Conservation (phyloP, 1,140 invertebrate genomes). For the Maconellicoccus hirsutus region DNA sequence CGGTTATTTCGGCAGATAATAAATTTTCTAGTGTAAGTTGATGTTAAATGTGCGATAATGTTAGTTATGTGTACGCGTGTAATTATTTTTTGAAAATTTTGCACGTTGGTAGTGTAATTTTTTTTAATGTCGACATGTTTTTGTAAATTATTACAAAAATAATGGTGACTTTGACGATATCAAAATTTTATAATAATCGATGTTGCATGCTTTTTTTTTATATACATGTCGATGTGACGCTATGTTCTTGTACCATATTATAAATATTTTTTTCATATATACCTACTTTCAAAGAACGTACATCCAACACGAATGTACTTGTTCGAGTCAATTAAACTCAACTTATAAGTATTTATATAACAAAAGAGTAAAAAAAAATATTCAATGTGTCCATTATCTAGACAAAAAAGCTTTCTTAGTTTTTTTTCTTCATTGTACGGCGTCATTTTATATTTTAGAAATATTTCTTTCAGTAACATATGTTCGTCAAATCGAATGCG, state of each 20-base stretch:
- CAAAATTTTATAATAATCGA: background rate
- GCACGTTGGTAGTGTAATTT: background rate
- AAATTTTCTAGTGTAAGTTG: background rate
- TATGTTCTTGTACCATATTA: background rate
- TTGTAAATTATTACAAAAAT: background rate
- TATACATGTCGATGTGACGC: background rate
- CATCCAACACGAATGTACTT: background rate
- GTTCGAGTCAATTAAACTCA: background rate
- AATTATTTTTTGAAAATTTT: background rate
- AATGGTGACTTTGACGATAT: background rate
- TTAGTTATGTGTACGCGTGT: background rate
- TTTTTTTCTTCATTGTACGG: no score
- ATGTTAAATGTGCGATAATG: constrained; percentile 4
- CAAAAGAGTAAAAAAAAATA: background rate
- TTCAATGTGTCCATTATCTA: no score
- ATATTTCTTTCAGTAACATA: no score
- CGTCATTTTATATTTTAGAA: no score
- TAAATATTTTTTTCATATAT: background rate
- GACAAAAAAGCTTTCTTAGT: no score
- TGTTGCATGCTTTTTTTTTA: background rate
- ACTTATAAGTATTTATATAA: background rate
- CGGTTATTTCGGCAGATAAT: background rate
- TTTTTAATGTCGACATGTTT: background rate
- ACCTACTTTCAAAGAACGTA: background rate
- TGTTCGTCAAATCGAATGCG: no score